A percentile compares a stretch with the other conserved stretches of the same genome.
phyloP scores from a whole-genome alignment of 2,797 vertebrate species.

The Lepus oiostolus region DNA sequence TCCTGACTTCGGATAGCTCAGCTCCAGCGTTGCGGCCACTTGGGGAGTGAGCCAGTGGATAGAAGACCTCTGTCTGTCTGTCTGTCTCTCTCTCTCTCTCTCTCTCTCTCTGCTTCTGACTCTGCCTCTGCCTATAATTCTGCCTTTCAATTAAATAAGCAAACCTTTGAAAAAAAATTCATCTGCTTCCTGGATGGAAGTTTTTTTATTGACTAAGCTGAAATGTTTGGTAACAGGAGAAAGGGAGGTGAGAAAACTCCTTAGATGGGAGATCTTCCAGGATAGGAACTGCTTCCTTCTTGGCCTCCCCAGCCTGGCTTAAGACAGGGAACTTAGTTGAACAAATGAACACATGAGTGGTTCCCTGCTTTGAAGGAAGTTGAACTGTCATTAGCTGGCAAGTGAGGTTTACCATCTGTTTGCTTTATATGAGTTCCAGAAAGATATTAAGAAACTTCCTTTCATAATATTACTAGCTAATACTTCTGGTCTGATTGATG shows the following conservation, averaged over 20 bases:
- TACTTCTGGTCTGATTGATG: conserved; percentile 46
- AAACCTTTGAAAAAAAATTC: not conserved
- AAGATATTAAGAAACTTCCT: conserved; percentile 59
- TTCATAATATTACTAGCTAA: conserved; percentile 48
- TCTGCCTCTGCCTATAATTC: too few relatives aligned
- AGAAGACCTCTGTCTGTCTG: not conserved
- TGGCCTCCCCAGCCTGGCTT: not conserved
- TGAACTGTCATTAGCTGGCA: conserved; percentile 29
- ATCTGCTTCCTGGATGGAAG: conserved; percentile 22
- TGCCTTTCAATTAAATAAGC: too few relatives aligned
- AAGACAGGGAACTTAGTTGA: conserved; percentile 25
- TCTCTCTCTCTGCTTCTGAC: too few relatives aligned
- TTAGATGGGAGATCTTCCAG: not conserved
- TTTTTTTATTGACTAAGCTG: not conserved
- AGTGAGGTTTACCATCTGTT: conserved; percentile 27
- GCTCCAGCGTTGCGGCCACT: too few relatives aligned
- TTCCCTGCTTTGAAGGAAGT: conserved; percentile 46
- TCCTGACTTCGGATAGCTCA: too few relatives aligned
- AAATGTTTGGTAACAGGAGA: conserved; percentile 50
- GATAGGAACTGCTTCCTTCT: not conserved
- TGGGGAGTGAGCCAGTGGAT: too few relatives aligned
- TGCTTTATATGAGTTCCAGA: conserved; percentile 45
- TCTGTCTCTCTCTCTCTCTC: not conserved
- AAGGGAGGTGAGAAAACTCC: conserved; percentile 17
- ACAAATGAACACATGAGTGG: not conserved